These are phyloP conservation scores for Oscheius onirici DNA, from an alignment of 2,888 invertebrate genomes.

Conservation along the genomic window DNA sequence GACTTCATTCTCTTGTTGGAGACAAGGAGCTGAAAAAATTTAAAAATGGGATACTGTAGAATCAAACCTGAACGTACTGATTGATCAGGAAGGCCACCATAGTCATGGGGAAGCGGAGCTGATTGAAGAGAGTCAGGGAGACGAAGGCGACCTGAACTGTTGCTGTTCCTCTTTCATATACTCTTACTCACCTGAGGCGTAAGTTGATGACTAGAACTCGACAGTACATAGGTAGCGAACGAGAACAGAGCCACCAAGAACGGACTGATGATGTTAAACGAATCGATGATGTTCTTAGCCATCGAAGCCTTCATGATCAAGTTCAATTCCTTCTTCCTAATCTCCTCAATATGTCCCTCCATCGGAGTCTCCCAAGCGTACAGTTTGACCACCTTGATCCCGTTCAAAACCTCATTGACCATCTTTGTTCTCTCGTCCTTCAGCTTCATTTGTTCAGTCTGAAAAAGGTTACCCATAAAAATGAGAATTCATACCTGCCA, in stretches of 20 bases:
- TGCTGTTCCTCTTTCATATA: neutral
- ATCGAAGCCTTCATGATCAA: conserved; percentile 88
- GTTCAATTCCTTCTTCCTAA: conserved; percentile 81
- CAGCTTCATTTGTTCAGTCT: conserved; percentile 85
- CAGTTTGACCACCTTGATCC: conserved; percentile 80
- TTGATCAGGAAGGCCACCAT: conserved; percentile 79
- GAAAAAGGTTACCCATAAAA: neutral
- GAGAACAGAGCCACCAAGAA: conserved; percentile 88
- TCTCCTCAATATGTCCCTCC: conserved; percentile 81
- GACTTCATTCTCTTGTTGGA: conserved; percentile 67
- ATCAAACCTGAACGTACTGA: conserved; percentile 58
- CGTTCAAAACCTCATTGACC: conserved; percentile 91
- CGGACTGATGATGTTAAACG: conserved; percentile 93
- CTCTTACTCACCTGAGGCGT: conserved; percentile 72
- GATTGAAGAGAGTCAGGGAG: conserved; percentile 94
- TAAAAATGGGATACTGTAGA: neutral
- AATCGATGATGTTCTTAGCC: conserved; percentile 86
- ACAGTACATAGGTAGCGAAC: conserved; percentile 84
- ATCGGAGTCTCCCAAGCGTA: conserved; percentile 76
- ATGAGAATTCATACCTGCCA: conserved; percentile 56
- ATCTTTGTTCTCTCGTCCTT: conserved; percentile 91
- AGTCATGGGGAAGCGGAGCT: conserved; percentile 91
- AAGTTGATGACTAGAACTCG: conserved; percentile 59
- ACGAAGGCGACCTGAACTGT: conserved; percentile 85
- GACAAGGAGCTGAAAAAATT: conserved; percentile 52